Evolutionary conservation across 2,888 invertebrate genomes (phyloP).

Genomic region (Salpingus planirostris): DNA sequence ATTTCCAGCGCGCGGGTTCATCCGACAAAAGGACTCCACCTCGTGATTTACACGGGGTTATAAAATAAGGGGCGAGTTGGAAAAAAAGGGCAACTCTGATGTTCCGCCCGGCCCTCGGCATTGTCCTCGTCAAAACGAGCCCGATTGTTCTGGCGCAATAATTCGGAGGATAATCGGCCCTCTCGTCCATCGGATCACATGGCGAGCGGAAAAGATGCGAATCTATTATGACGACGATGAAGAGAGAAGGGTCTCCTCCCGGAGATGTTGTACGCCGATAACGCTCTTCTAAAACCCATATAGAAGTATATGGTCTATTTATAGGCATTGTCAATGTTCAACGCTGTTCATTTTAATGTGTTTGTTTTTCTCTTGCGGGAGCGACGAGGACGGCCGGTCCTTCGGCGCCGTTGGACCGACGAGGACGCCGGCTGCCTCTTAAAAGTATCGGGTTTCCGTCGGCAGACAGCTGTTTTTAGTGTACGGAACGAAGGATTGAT

Average conservation of each 20-base stretch:
- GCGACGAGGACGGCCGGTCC: conserved; percentile 22
- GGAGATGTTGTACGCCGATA: conserved; percentile 26
- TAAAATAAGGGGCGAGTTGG: too few species aligned
- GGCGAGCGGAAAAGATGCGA: conserved; percentile 3
- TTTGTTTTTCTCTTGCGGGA: conserved; percentile 40
- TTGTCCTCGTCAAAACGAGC: too few species aligned
- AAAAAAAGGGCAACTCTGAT: too few species aligned
- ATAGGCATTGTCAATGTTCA: conserved; percentile 44
- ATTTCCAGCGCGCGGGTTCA: too few species aligned
- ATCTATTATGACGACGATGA: conserved; percentile 9
- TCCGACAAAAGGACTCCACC: too few species aligned
- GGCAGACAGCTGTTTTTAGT: conserved; percentile 44
- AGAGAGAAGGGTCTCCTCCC: conserved; percentile 20
- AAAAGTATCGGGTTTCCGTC: conserved; percentile 43
- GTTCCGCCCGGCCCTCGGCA: too few species aligned
- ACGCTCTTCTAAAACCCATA: conserved; percentile 33
- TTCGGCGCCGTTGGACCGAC: conserved; percentile 12
- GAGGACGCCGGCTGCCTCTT: conserved; percentile 36
- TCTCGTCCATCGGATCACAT: background rate
- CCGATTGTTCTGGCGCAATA: conserved; percentile 3
- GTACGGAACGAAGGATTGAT: conserved; percentile 32
- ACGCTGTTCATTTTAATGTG: conserved; percentile 45
- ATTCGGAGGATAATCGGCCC: conserved; percentile 1
- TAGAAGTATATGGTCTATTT: conserved; percentile 43
- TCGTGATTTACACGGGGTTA: too few species aligned